Evolutionary conservation across 2,113 vertebrate species (phyloP).

Genomic region (Triplophysa rosa): DNA sequence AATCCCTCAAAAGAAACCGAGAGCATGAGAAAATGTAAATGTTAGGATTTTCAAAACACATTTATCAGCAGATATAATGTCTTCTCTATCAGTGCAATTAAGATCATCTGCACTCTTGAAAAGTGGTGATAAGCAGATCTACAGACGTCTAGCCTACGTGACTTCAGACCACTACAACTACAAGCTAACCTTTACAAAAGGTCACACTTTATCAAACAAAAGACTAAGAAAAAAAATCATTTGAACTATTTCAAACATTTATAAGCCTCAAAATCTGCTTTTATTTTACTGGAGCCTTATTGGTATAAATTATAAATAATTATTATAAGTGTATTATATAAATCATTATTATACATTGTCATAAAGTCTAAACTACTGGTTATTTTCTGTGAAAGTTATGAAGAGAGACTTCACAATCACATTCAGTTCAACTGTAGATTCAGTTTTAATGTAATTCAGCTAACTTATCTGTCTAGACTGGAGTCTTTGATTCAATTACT

Average conservation of each 20-base stretch:
- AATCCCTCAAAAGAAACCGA: background rate
- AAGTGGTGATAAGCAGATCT: constrained; percentile 53
- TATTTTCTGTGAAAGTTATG: background rate
- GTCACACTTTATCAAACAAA: background rate
- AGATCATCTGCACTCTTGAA: constrained; percentile 57
- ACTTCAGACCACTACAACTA: constrained; percentile 42
- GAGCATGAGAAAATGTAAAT: background rate
- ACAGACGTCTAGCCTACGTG: constrained; percentile 38
- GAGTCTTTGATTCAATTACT: background rate
- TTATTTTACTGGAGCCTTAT: no score
- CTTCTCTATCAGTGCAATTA: constrained; percentile 47
- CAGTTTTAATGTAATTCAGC: constrained; percentile 14
- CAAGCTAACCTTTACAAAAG: background rate
- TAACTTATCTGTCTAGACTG: constrained; percentile 11
- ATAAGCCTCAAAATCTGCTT: no score
- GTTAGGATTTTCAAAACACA: constrained; percentile 40
- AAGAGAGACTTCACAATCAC: background rate
- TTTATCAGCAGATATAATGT: constrained; percentile 61
- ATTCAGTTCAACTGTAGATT: constrained; percentile 27
- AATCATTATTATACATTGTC: no score
- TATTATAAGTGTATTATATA: no score
- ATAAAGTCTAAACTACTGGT: background rate
- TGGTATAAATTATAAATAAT: no score
- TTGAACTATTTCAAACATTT: no score
- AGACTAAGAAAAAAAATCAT: background rate